phyloP scores from a whole-genome alignment of 2,797 vertebrate genomes.

The Neomorphus geoffroyi region DNA sequence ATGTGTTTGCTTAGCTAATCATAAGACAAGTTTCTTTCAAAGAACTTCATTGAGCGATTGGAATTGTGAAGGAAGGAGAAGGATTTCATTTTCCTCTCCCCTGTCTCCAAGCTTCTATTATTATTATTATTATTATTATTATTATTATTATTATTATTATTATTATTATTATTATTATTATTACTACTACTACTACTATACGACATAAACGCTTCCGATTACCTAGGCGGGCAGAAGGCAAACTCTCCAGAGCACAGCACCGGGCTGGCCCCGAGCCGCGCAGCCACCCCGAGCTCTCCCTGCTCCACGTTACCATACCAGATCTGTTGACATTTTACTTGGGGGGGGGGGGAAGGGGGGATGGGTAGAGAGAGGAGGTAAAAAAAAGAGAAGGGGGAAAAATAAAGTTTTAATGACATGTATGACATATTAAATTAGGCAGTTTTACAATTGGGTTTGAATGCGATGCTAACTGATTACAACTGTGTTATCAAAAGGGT shows the following conservation, averaged over 20 bases:
- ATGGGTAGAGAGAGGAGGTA: not conserved
- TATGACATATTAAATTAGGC: slow-evolving; percentile 77
- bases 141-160: too few relatives aligned
- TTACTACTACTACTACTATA: not conserved
- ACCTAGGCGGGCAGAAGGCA: slow-evolving; percentile 39
- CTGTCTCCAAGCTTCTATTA: not conserved
- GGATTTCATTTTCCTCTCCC: not conserved
- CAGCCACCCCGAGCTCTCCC: slow-evolving; percentile 23
- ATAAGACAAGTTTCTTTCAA: slow-evolving; percentile 76
- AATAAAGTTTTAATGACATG: slow-evolving; percentile 74
- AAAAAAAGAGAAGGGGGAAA: not conserved
- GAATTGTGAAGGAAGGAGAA: not conserved
- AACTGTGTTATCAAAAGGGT: slow-evolving; percentile 79
- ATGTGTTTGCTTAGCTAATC: slow-evolving; percentile 83
- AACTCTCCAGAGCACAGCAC: slow-evolving; percentile 9
- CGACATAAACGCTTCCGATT: slow-evolving; percentile 36
- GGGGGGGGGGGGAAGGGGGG: not conserved
- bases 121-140: not conserved
- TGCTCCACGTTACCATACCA: slow-evolving; percentile 22
- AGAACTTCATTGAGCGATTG: slow-evolving; percentile 66
- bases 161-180: not conserved
- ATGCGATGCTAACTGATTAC: slow-evolving; percentile 77
- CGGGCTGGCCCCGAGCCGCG: slow-evolving; percentile 6
- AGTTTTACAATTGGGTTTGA: slow-evolving; percentile 77
- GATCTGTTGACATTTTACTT: slow-evolving; percentile 50